Conservation (phyloP, 2,888 invertebrate species). For the Timema podura region DNA sequence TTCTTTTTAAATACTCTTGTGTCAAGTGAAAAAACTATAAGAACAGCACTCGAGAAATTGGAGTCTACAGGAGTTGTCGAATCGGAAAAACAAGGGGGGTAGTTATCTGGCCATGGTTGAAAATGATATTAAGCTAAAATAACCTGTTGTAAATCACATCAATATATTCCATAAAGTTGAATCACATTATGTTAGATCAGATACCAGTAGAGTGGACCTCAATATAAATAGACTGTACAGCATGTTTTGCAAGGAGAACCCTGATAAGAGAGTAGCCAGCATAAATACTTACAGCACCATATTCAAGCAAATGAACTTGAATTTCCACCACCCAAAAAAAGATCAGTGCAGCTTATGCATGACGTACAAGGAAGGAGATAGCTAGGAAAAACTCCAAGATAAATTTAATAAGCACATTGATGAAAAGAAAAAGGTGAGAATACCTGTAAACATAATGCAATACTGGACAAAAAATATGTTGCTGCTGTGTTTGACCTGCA, state of each 20-base stretch:
- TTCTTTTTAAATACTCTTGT: not conserved
- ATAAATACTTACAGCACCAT: not conserved
- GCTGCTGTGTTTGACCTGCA: too few relatives aligned
- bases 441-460: not conserved
- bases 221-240: not conserved
- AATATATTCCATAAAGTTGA: not conserved
- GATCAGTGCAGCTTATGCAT: not conserved
- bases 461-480: not conserved
- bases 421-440: conserved; percentile 1
- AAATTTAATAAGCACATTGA: not conserved
- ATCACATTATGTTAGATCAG: not conserved
- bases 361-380: not conserved
- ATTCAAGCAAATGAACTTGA: conserved; percentile 1
- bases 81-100: not conserved
- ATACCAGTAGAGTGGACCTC: not conserved
- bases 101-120: not conserved
- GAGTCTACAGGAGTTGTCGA: not conserved
- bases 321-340: not conserved
- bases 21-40: not conserved
- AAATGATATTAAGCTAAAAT: not conserved
- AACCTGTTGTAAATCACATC: not conserved
- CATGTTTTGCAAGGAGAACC: not conserved
- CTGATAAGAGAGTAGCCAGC: too few relatives aligned
- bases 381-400: not conserved
- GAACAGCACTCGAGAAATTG: not conserved